Evolutionary conservation across 92 coral and sea anemone species (phyloP).

Genomic region (Epizoanthus rinbou): DNA sequence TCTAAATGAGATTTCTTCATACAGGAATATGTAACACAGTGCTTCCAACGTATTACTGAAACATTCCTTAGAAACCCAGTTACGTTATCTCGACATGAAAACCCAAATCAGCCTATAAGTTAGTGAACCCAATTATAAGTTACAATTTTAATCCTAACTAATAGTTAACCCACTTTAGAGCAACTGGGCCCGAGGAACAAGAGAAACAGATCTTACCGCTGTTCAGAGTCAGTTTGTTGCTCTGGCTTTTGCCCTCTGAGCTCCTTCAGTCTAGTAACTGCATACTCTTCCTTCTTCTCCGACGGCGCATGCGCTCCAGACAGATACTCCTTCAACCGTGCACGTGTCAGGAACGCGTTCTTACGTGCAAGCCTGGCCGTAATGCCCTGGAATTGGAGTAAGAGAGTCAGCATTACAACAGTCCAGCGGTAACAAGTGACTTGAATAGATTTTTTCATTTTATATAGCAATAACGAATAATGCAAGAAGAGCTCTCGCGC

Average conservation of each 20-base stretch:
- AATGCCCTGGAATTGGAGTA: conserved; percentile 65
- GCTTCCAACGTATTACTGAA: too few species aligned
- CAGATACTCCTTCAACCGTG: conserved; percentile 90
- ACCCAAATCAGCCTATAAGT: too few species aligned
- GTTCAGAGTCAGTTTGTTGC: conserved; percentile 46
- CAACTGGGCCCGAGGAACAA: not conserved
- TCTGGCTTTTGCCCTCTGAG: conserved; percentile 75
- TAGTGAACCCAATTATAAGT: too few species aligned
- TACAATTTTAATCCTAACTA: too few species aligned
- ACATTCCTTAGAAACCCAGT: too few species aligned
- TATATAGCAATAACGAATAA: not conserved
- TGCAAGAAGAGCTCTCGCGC: not conserved
- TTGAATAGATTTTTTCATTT: not conserved
- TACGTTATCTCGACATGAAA: too few species aligned
- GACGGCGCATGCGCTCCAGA: conserved; percentile 84
- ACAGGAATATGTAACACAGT: too few species aligned
- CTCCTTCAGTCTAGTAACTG: conserved; percentile 84
- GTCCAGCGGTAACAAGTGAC: not conserved
- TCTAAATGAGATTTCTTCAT: too few species aligned
- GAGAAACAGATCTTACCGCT: conserved; percentile 44
- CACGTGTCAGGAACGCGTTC: conserved; percentile 93
- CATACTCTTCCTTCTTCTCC: conserved; percentile 80
- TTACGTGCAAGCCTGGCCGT: conserved; percentile 86
- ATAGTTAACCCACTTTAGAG: too few species aligned
- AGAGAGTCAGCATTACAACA: not conserved